A percentile compares a stretch with the other conserved stretches of the same genome.
phyloP scores from a whole-genome alignment of 2,797 vertebrate genomes.

The Saxicola maurus region DNA sequence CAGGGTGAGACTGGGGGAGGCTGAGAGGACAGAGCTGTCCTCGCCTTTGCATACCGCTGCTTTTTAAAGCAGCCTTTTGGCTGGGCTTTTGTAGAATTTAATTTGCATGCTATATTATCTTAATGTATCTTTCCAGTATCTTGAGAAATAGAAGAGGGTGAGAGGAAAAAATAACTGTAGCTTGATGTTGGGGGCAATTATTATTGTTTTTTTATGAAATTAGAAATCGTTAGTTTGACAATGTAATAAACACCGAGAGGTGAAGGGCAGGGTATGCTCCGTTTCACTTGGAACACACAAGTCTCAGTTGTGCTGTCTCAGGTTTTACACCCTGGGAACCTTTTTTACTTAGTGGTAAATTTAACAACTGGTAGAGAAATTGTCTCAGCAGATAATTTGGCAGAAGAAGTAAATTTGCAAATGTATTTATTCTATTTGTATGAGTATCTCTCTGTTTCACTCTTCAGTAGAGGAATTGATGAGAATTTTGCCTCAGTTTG shows the following conservation, averaged over 20 bases:
- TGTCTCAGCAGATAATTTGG: background rate
- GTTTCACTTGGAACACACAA: background rate
- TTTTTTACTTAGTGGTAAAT: background rate
- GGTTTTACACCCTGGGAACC: background rate
- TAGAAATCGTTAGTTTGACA: background rate
- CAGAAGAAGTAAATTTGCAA: background rate
- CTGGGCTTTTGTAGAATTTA: slow-evolving; percentile 56
- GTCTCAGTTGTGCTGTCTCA: background rate
- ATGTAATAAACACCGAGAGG: background rate
- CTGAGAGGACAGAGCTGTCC: slow-evolving; percentile 31
- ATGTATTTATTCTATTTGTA: background rate
- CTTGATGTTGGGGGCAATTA: background rate
- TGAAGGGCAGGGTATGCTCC: background rate
- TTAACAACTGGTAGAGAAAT: background rate
- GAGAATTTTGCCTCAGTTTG: background rate
- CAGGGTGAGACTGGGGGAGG: slow-evolving; percentile 28
- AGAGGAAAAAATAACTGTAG: background rate
- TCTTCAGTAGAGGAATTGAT: background rate
- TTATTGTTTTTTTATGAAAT: background rate
- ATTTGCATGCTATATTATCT: slow-evolving; percentile 37
- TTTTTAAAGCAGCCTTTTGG: slow-evolving; percentile 52
- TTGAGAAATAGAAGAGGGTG: slow-evolving; percentile 1
- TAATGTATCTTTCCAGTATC: slow-evolving; percentile 32
- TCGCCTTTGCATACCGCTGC: slow-evolving; percentile 50
- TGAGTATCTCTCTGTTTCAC: background rate